Base-by-base conservation (phyloP, 2,888 invertebrate species). In the Rotaria magnacalcarata region DNA sequence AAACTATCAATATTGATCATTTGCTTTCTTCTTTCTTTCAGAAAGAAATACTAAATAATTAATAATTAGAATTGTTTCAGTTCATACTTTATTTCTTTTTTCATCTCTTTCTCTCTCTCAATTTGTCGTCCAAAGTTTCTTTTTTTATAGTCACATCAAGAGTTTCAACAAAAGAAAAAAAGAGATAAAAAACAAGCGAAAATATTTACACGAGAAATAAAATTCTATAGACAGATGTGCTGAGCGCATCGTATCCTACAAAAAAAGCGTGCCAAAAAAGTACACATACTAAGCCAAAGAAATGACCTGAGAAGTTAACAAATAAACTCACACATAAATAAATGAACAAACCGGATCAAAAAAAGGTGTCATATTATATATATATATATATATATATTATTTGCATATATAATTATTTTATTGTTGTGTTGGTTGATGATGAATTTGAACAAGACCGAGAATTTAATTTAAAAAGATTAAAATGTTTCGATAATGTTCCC, bases 201-300 rank as follows among this genome's bases (percentile, higher is more conserved):
- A 67, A 67, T 67, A 67, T 67, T 67, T 67, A 67, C 67, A 67
- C 16, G 34, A 27, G 34, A 67, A 67, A 67, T 67, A 67, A 67
- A 67, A 67, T 67, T 67, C 34, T 67, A 67, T 67, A 67, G 67
- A 67, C 67, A 67, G 67, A 67, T 67, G 67, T 67, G 67, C 67
- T 67, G 67, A 34, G 67, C 34, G 67, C 67, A 67, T 67, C 67
- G 67, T 34, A 67, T 67, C 67, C 34, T 67, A 67, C 67, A 41
- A 67, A 34, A 67, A 34, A 34, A 67, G 34, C 67, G 67, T 67
- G 67, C 67, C 34, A 67, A 67, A 24, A 67, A 67, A 67, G 34
- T 34, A 67, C 67, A 67, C 67, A 67, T 34, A 67, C 67, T 34
- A 67, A 67, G 67, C 34, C 67, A 67, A 34, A 67, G 19, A 67